A percentile compares a stretch with the other conserved stretches of the same genome.
Evolutionary conservation across 2,113 vertebrate genomes (phyloP).

Genomic region (Anseranas semipalmata): DNA sequence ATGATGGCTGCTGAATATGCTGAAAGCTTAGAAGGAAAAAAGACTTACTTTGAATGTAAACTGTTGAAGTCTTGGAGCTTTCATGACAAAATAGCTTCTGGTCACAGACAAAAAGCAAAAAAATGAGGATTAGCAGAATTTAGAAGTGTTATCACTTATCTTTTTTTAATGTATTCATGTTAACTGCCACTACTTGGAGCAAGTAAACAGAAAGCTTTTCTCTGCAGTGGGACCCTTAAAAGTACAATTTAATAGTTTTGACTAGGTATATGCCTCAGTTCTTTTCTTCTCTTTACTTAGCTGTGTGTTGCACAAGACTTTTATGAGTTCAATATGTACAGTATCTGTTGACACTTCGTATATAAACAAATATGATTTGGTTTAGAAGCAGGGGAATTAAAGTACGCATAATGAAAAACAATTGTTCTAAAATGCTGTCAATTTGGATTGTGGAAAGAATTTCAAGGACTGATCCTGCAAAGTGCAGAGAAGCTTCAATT

Average conservation of each 20-base stretch:
- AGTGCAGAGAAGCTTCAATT: background rate
- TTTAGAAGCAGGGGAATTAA: constrained; percentile 51
- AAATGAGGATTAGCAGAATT: constrained; percentile 4
- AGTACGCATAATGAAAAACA: constrained; percentile 57
- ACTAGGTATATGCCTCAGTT: background rate
- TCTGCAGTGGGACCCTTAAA: constrained; percentile 15
- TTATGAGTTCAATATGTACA: constrained; percentile 65
- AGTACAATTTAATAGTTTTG: constrained; percentile 22
- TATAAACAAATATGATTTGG: constrained; percentile 64
- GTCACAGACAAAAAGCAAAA: constrained; percentile 45
- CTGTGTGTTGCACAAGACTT: constrained; percentile 33
- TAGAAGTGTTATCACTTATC: background rate
- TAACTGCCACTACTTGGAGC: background rate
- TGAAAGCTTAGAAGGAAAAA: constrained; percentile 22
- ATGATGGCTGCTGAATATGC: constrained; percentile 20
- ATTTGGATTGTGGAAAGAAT: constrained; percentile 36
- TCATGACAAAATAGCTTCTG: constrained; percentile 18
- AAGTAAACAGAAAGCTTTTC: constrained; percentile 14
- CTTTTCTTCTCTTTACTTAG: constrained; percentile 25
- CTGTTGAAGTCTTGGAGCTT: constrained; percentile 12
- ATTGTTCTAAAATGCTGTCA: constrained; percentile 49
- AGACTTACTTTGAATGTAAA: constrained; percentile 1
- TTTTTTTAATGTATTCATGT: constrained; percentile 18
- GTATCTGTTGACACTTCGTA: constrained; percentile 60
- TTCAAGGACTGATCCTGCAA: background rate